phyloP scores from a whole-genome alignment of 30 jellyfish, hydroid and myxozoan genomes.

The Calvadosia cruxmelitensis region DNA sequence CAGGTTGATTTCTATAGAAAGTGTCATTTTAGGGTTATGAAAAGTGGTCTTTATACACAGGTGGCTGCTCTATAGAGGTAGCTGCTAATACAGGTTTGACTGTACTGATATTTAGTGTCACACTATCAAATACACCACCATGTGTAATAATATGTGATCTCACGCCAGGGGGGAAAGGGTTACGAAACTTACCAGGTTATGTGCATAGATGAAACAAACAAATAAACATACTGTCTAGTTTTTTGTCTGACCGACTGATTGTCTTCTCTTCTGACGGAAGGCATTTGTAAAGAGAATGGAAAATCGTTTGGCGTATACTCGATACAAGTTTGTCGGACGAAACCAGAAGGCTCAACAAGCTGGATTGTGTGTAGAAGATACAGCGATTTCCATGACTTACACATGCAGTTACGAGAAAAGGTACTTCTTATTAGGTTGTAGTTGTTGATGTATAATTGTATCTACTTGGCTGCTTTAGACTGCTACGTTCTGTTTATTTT shows the following conservation, averaged over 20 bases:
- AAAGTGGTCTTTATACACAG: no score
- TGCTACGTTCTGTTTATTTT: neutral
- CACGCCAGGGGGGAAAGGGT: no score
- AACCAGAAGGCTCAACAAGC: constrained; percentile 66
- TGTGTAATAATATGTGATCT: no score
- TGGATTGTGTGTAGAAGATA: constrained; percentile 87
- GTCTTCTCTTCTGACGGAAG: constrained; percentile 2
- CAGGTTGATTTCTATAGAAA: no score
- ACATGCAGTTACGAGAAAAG: constrained; percentile 79
- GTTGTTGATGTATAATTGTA: neutral
- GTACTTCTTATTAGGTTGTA: neutral
- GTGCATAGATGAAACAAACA: no score
- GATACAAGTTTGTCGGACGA: constrained; percentile 86
- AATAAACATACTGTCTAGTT: no score
- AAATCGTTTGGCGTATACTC: constrained; percentile 73
- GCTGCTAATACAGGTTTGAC: no score
- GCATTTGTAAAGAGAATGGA: constrained; percentile 49
- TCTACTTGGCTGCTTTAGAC: neutral
- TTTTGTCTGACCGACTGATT: neutral
- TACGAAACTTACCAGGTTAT: no score
- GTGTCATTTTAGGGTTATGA: no score
- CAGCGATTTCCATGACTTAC: constrained; percentile 91
- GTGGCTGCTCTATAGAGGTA: no score
- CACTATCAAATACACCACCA: no score
- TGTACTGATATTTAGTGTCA: no score